Evolutionary conservation across 2,113 vertebrate genomes (phyloP), one percentile per base, ranked within the genome.

Genomic region (Hylia prasina): DNA sequence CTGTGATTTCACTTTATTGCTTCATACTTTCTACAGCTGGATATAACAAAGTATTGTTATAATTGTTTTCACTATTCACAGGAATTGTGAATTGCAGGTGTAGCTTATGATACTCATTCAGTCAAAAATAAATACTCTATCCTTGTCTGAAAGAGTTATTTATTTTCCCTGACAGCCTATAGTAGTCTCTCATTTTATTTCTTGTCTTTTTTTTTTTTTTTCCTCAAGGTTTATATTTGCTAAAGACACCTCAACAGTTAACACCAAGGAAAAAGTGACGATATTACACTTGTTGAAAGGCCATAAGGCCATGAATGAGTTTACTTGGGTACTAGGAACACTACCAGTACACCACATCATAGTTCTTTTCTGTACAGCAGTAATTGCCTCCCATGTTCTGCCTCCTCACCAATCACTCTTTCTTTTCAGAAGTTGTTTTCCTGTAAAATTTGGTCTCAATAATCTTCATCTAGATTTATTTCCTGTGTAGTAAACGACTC

Each of bases 1-100:
- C 16, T 85, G 50, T 77, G 54, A 63, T 78, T 82, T 83, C 76
- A 76, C 15, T 91, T 85, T 65, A 66, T 65, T 80, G 58, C 58
- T 79, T 96, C 65, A 72, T 37, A 5, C 65, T 89, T 91, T 64
- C 15, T 76, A 19, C 53, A 84, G 23, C 77, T 93, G 48, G 37
- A 15, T 35, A 6, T 68, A 78, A 73, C 57, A 44, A 70, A 81
- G 51, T 44, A n/a, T n/a, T n/a, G n/a, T n/a, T n/a, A n/a, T n/a
- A 51, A 30, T 60, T 91, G 53, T 77, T 93, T 81, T 70, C 48
- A 44, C 10, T 83, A 1, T 78, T 80, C 24, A 21, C 13, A 25
- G 42, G 15, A 70, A 33, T 10, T 3, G 4, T 64, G 58, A 27
- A 39, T 71, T 81, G 70, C 61, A 68, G 61, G 45, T 93, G 60